phyloP scores from a whole-genome alignment of 2,797 vertebrate genomes.

The Phoeniculus purpureus region DNA sequence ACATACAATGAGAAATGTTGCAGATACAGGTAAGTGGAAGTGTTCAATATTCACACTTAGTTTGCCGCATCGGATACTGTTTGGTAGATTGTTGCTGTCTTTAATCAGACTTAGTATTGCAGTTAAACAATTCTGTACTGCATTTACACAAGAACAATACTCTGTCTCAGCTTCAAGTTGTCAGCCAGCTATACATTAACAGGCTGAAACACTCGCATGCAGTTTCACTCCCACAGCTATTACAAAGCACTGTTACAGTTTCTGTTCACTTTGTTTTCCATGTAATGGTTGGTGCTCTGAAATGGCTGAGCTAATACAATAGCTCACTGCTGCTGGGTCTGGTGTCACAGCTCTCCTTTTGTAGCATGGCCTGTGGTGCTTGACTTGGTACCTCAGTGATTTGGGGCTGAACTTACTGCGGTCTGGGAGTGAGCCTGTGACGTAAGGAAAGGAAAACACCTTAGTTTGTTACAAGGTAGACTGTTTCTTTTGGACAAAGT shows the following conservation, averaged over 20 bases:
- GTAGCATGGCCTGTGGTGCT: neutral
- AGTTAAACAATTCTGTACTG: neutral
- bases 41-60: neutral
- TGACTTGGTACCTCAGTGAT: neutral
- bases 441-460: neutral
- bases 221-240: neutral
- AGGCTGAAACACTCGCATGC: neutral
- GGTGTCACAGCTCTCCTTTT: neutral
- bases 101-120: neutral
- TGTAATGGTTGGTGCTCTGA: neutral
- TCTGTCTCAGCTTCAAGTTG: neutral
- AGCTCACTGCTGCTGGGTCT: neutral
- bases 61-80: neutral
- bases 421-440: neutral
- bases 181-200: neutral
- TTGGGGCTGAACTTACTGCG: neutral
- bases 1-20: conserved; percentile 99
- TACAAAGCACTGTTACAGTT: neutral
- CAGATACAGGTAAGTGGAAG: conserved; percentile 90
- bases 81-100: neutral
- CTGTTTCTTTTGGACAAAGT: neutral
- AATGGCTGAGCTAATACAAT: neutral
- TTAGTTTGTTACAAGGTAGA: neutral
- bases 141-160: neutral
- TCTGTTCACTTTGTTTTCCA: neutral